Conservation (phyloP, 2,113 vertebrate species). For the Mormyrus iriodes region DNA sequence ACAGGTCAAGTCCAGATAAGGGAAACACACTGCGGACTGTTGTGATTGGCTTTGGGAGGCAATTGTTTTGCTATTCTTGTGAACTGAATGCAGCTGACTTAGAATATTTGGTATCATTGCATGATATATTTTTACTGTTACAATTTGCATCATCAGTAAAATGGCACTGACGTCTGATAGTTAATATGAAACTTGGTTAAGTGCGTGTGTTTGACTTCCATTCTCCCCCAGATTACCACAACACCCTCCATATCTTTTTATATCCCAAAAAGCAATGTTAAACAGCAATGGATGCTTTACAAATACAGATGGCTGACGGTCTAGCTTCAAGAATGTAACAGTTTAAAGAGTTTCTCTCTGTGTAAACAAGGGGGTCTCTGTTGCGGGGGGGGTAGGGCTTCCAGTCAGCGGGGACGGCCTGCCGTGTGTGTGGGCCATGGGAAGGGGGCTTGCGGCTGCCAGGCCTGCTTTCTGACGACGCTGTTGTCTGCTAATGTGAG, state of each 20-base stretch:
- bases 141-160: not conserved
- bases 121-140: not conserved
- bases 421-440: constrained; percentile 15
- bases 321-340: not conserved
- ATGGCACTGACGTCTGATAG: not conserved
- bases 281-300: not conserved
- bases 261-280: not conserved
- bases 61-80: not conserved
- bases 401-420: constrained; percentile 1
- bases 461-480: not conserved
- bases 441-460: not conserved
- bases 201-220: not conserved
- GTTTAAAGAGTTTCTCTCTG: not conserved
- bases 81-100: not conserved
- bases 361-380: constrained; percentile 22
- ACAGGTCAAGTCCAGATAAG: not conserved
- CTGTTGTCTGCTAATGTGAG: not conserved
- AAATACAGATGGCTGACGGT: not conserved
- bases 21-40: not conserved
- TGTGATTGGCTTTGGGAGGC: not conserved
- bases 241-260: not conserved
- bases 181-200: not conserved
- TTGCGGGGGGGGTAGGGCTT: constrained; percentile 1
- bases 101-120: not conserved
- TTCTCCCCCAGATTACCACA: not conserved